A percentile compares a stretch with the other conserved stretches of the same genome.
phyloP scores from a whole-genome alignment of 2,888 invertebrate genomes.

The Polymixis lichenea region DNA sequence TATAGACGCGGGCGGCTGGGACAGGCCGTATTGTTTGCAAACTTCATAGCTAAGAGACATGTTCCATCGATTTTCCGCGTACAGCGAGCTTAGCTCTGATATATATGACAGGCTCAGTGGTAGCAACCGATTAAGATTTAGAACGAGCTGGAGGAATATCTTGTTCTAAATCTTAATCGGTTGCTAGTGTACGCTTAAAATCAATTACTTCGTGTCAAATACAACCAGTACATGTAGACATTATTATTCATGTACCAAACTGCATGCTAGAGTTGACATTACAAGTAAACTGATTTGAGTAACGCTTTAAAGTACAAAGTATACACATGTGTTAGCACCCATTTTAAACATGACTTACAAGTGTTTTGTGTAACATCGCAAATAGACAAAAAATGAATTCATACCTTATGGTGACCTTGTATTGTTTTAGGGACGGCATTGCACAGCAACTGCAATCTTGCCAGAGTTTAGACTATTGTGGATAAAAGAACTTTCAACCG shows the following conservation, averaged over 20 bases:
- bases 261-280: no score
- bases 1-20: conserved; percentile 3
- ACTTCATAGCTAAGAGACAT: conserved; percentile 23
- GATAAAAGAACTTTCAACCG: no score
- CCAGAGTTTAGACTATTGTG: neutral
- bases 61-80: conserved; percentile 15
- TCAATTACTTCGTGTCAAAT: conserved; percentile 23
- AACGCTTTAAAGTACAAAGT: neutral
- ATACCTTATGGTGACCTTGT: no score
- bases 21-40: conserved; percentile 31
- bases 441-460: neutral
- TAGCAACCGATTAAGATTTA: conserved; percentile 2
- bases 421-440: neutral
- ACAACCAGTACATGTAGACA: neutral
- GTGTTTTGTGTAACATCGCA: no score
- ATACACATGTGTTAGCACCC: neutral
- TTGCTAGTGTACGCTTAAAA: conserved; percentile 15
- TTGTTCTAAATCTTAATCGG: conserved; percentile 25
- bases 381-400: neutral
- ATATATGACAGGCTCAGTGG: conserved; percentile 21
- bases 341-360: neutral
- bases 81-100: conserved; percentile 1
- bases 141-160: conserved; percentile 23
- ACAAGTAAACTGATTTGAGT: conserved; percentile 7
- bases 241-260: neutral